Conservation (phyloP, 2,113 vertebrate genomes). For the Camelus dromedarius region DNA sequence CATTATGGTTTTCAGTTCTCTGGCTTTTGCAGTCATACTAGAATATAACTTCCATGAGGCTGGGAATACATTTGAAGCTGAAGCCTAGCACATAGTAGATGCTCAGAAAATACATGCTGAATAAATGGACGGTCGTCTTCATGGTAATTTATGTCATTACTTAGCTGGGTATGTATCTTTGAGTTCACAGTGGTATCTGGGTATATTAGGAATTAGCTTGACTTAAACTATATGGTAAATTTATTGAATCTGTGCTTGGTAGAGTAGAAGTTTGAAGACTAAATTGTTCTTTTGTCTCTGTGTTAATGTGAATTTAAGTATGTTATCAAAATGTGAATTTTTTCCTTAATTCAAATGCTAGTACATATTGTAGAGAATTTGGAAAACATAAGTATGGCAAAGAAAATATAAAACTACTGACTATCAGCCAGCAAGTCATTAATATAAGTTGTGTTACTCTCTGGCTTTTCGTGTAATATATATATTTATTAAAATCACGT, state of each 20-base stretch:
- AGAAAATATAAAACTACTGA: not conserved
- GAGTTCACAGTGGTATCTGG: not conserved
- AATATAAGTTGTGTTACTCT: not conserved
- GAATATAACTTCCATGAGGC: not conserved
- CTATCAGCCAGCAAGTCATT: not conserved
- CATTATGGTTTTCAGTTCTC: not conserved
- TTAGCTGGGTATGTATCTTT: not conserved
- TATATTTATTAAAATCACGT: not conserved
- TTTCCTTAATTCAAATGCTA: not conserved
- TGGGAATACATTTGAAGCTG: not conserved
- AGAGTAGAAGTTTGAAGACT: not conserved
- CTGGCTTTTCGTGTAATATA: not conserved
- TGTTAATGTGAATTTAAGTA: not conserved
- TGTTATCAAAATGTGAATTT: not conserved
- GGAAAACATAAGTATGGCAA: not conserved
- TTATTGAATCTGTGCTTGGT: not conserved
- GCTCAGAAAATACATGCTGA: not conserved
- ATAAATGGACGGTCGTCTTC: not conserved
- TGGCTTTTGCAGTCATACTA: not conserved
- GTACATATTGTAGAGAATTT: not conserved
- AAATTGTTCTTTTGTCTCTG: not conserved
- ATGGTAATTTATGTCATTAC: not conserved
- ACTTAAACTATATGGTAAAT: not conserved
- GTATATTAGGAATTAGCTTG: conserved; percentile 10
- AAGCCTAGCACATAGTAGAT: not conserved